Base-by-base conservation (phyloP, 2,888 invertebrate genomes). In the Ophraella communa region DNA sequence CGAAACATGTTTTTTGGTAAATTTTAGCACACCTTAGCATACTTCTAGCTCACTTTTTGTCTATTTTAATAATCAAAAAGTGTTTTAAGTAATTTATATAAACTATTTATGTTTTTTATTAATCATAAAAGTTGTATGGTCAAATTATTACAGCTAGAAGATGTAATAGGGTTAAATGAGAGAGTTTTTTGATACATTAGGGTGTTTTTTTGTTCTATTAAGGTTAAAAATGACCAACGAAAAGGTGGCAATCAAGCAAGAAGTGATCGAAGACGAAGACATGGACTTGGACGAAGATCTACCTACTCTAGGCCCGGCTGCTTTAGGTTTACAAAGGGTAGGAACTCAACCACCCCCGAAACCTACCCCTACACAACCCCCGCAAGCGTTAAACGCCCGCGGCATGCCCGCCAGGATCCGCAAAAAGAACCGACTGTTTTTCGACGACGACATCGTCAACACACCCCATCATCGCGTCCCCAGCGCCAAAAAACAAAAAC, bases 371-470 rank as follows among this genome's bases (percentile, higher is more conserved):
- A 85, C 85, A 30, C 90, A 89, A 78, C 92, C 91, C 23, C 87
- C 91, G n/a, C 91, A 92, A 80, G 90, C 91, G 71, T 83, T 94
- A 1, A 94, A 94, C 79, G 90, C 93, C 1, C 86, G 94, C 75
- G 94, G 94, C 49, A 94, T 94, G 93, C 95, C 95, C 58, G 94
- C 93, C 4, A 87, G 96, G 64, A 94, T 95, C 71, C 87, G 95
- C 27, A 96, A 95, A 81, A 92, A 93, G 78, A 96, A 96, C 81
- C 74, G 72, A 30, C 85, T 95, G 60, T 95, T 95, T 80, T 95
- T 90, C 81, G 95, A 95, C 80, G 95, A 96, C 80, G 92, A 94
- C 79, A 88, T 93, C 76, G 90, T 94, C 18, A 93, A 93, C 77
- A 91, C 89, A 68, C 88, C 91, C 45, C 91, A 91, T 76, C 90